These are phyloP conservation scores for Zygaena filipendulae DNA, from an alignment of 2,888 invertebrate genomes.

Conservation along the genomic window DNA sequence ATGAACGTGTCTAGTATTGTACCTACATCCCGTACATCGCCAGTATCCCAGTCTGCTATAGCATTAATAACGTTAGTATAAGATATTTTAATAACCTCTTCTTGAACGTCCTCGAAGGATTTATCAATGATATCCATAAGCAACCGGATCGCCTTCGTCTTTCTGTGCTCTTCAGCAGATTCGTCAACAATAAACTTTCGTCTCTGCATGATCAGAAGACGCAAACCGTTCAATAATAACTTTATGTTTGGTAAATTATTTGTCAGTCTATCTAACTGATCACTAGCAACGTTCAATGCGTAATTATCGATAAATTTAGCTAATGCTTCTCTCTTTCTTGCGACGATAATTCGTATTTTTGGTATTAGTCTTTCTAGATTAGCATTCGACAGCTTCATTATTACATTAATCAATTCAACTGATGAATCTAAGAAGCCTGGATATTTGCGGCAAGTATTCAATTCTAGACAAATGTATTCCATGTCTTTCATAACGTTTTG, in stretches of 20 bases:
- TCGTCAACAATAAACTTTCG: constrained; percentile 19
- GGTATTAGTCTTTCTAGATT: constrained; percentile 13
- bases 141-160: constrained; percentile 23
- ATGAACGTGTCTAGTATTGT: constrained; percentile 18
- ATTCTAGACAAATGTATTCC: constrained; percentile 20
- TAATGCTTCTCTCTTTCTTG: too few species aligned
- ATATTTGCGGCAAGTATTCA: constrained; percentile 24
- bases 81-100: constrained; percentile 20
- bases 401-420: constrained; percentile 21
- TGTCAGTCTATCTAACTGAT: too few species aligned
- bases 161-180: constrained; percentile 13
- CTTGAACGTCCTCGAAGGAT: constrained; percentile 19
- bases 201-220: constrained; percentile 20
- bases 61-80: constrained; percentile 18
- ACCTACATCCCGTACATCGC: constrained; percentile 14
- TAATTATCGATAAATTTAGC: too few species aligned
- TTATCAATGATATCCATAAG: constrained; percentile 31
- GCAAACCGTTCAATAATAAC: too few species aligned
- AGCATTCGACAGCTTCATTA: constrained; percentile 19
- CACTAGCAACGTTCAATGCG: too few species aligned
- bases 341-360: too few species aligned
- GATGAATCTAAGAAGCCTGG: constrained; percentile 28
- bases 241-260: too few species aligned
- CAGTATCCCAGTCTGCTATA: constrained; percentile 19
- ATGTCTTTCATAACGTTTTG: too few species aligned